These are phyloP conservation scores for Eucera pruinosa DNA, from an alignment of 2,888 invertebrate species.

Conservation along the genomic window DNA sequence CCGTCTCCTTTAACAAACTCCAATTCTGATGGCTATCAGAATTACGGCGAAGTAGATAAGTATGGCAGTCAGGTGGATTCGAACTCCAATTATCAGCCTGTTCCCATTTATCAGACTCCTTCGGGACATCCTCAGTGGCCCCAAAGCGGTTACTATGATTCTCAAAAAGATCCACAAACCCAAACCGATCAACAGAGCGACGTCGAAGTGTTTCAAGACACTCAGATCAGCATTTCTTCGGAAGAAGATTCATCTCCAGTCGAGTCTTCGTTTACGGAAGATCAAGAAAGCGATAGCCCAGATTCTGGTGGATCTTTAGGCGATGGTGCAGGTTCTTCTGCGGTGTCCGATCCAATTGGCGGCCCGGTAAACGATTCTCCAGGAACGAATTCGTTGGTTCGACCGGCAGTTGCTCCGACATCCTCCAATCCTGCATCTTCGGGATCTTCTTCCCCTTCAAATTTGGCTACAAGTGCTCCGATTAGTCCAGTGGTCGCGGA, in stretches of 20 bases:
- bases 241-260: background rate
- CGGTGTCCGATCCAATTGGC: background rate
- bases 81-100: slow-evolving; percentile 29
- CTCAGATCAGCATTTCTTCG: slow-evolving; percentile 71
- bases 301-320: background rate
- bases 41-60: slow-evolving; percentile 62
- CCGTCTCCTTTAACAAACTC: background rate
- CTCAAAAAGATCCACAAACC: background rate
- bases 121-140: slow-evolving; percentile 10
- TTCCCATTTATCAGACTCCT: slow-evolving; percentile 17
- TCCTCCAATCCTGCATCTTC: background rate
- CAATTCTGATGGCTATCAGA: slow-evolving; percentile 29
- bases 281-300: background rate
- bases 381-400: background rate
- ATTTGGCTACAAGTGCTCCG: too few species aligned
- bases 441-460: background rate
- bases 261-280: background rate
- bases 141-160: slow-evolving; percentile 50
- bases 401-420: background rate
- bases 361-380: slow-evolving; percentile 29
- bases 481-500: too few species aligned
- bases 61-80: slow-evolving; percentile 28
- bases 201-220: slow-evolving; percentile 75
- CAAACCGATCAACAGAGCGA: slow-evolving; percentile 5
- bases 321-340: background rate